Evolutionary conservation across 64 coral and sea anemone species (phyloP).

Genomic region (Trachythela sp.): DNA sequence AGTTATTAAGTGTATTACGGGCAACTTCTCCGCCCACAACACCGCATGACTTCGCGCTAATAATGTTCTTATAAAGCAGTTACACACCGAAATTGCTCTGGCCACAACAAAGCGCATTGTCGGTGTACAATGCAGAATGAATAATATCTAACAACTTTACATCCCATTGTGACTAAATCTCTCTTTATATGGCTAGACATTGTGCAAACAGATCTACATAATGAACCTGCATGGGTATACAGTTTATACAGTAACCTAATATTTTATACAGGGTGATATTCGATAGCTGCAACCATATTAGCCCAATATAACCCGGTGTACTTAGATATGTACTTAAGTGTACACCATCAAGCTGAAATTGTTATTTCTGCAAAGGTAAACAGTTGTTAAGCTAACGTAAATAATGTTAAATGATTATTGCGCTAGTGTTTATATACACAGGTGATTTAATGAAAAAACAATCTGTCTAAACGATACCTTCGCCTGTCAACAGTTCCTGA

Average conservation of each 20-base stretch:
- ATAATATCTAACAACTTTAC: background rate
- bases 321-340: background rate
- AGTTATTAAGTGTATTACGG: background rate
- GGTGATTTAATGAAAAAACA: constrained; percentile 5
- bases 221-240: background rate
- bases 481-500: background rate
- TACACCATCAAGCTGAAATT: background rate
- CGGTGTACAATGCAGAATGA: background rate
- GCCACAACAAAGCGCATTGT: background rate
- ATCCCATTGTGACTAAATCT: background rate
- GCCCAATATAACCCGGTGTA: background rate
- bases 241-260: background rate
- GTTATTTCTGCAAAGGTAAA: background rate
- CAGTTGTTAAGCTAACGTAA: background rate
- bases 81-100: background rate
- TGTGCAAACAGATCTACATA: background rate
- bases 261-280: no score
- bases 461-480: background rate
- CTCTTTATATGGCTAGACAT: background rate
- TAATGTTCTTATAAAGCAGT: background rate
- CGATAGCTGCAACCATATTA: no score
- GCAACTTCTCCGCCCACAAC: background rate
- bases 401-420: constrained; percentile 11
- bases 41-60: background rate
- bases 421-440: background rate